Percentiles rank a stretch among this genome's conserved stretches.
phyloP scores from a whole-genome alignment of 2,113 vertebrate species.

The Eulemur macaco region DNA sequence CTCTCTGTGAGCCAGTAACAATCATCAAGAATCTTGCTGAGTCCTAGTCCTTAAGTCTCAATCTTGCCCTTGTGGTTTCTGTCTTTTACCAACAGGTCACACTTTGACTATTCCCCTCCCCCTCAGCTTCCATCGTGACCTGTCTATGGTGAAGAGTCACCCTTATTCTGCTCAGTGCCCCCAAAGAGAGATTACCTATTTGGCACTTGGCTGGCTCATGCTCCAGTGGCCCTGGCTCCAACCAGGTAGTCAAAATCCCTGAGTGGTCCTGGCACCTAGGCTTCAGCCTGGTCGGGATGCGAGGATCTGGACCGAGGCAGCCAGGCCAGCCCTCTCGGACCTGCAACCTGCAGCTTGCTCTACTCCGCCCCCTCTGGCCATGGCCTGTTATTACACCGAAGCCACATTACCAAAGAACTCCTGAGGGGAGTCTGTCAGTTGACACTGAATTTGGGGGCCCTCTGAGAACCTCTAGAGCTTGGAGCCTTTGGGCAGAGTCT shows the following conservation, averaged over 20 bases:
- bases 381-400: not conserved
- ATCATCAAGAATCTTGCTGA: not conserved
- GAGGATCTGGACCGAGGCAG: not conserved
- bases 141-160: not conserved
- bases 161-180: not conserved
- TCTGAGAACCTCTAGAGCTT: not conserved
- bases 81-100: conserved; percentile 5
- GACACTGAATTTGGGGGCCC: not conserved
- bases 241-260: not conserved
- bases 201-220: not conserved
- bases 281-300: not conserved
- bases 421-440: not conserved
- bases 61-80: not conserved
- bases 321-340: not conserved
- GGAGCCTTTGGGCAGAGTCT: not conserved
- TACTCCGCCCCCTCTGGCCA: not conserved
- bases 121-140: not conserved
- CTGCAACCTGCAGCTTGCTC: not conserved
- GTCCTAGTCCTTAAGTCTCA: not conserved
- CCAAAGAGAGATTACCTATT: not conserved
- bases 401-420: not conserved
- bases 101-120: not conserved
- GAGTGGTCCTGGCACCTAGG: not conserved
- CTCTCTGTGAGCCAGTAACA: not conserved
- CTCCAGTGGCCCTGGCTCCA: not conserved